Evolutionary conservation across 2,797 vertebrate genomes (phyloP), one percentile per base, ranked within the genome.

Genomic region (Pantherophis alleghaniensis): DNA sequence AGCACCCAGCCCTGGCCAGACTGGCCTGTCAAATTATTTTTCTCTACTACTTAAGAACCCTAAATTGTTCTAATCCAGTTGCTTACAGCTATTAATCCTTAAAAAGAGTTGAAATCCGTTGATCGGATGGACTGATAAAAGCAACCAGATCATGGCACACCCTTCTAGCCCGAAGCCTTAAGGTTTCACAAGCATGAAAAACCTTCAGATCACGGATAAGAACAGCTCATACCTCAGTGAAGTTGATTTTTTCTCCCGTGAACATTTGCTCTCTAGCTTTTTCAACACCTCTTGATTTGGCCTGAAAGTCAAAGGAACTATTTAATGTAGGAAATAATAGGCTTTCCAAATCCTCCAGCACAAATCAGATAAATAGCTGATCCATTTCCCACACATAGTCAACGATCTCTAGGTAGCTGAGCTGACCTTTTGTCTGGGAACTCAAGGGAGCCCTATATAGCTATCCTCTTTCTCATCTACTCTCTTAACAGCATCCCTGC

Each of bases 191-290:
- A 47, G 74, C 18, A 37, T 51, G 92, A 90, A n/a, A 18, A 61
- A 92, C 6, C 12, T 83, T 66, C 0, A 0, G 92, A 91, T 94
- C 12, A 59, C 0, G 2, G 18, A 53, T 32, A 42, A 66, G 94
- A 93, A 95, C 92, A 93, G 94, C 91, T 28, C 63, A 94, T 96
- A 99, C 99, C 99, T 99, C 99, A 0, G 99, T 99, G 96, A 98
- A 99, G 97, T 99, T 99, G 96, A 99, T 99, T 98, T 99, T 99
- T 93, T 99, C 98, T 26, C 99, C 99, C 1, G 87, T 96, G 96
- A 99, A 99, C 99, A 99, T 99, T 94, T 93, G 98, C 86, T 99
- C 98, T 88, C 99, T 98, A 74, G 99, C 98, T 12, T 97, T 97
- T 94, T 99, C 99, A 93, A 99, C 97, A 2, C 98, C 98, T 95